These are phyloP conservation scores for Meloidogyne chitwoodi DNA, from an alignment of 1,140 invertebrate genomes.

Conservation along the genomic window DNA sequence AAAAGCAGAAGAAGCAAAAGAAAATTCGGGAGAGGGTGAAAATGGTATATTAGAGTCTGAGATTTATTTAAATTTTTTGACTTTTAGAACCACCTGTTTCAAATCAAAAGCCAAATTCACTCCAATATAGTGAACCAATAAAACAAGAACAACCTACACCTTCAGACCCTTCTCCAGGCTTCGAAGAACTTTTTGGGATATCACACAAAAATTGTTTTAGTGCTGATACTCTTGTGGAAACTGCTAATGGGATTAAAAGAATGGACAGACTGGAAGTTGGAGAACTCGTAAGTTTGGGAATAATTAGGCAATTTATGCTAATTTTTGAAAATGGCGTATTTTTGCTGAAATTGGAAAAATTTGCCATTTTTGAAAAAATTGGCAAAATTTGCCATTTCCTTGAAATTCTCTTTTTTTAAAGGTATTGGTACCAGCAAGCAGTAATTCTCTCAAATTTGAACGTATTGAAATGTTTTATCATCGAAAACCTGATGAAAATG, in stretches of 20 bases:
- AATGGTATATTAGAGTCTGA: neutral
- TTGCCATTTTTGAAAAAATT: neutral
- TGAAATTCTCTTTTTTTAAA: neutral
- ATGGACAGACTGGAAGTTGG: conserved; percentile 43
- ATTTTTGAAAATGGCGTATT: neutral
- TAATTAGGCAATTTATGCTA: neutral
- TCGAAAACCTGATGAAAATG: conserved; percentile 37
- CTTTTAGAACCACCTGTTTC: neutral
- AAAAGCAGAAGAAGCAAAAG: neutral
- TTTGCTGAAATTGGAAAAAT: no score
- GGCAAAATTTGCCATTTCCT: no score
- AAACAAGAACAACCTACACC: neutral
- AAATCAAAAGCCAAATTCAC: neutral
- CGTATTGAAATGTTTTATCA: conserved; percentile 50
- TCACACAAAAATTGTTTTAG: conserved; percentile 38
- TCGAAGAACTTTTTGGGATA: neutral
- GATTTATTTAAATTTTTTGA: neutral
- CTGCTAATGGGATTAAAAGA: conserved; percentile 30
- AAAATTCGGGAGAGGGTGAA: neutral
- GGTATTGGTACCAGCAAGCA: conserved; percentile 43
- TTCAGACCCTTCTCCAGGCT: neutral
- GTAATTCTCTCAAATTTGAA: conserved; percentile 36
- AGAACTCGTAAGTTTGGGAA: conserved; percentile 13
- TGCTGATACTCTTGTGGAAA: conserved; percentile 38
- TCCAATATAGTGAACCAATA: neutral